Evolutionary conservation across 2,888 invertebrate genomes (phyloP).

Genomic region (Nemoura dubitans): DNA sequence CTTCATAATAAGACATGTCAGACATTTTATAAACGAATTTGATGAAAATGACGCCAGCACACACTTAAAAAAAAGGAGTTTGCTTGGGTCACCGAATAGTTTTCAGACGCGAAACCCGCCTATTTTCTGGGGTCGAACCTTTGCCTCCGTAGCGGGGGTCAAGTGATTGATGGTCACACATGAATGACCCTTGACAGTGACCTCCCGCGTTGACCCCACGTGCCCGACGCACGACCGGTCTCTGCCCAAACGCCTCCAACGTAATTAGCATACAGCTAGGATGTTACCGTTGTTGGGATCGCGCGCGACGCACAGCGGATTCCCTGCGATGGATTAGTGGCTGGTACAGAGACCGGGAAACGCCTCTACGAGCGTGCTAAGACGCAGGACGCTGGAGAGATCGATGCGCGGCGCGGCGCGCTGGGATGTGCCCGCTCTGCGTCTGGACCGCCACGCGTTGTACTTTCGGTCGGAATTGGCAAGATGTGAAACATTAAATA

Average conservation of each 20-base stretch:
- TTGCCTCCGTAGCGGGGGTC: conserved; percentile 5
- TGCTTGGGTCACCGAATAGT: neutral
- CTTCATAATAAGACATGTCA: neutral
- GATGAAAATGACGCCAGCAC: neutral
- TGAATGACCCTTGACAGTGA: conserved; percentile 16
- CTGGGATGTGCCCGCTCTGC: too few relatives aligned
- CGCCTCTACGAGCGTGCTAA: neutral
- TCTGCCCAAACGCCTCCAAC: neutral
- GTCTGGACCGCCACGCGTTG: too few relatives aligned
- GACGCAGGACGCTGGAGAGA: neutral
- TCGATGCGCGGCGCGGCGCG: too few relatives aligned
- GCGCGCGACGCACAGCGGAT: neutral
- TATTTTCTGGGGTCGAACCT: neutral
- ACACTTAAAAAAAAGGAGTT: too few relatives aligned
- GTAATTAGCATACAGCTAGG: conserved; percentile 4
- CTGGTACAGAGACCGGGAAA: neutral
- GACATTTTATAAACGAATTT: neutral
- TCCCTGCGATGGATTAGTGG: neutral
- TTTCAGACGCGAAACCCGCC: neutral
- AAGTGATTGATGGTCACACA: conserved; percentile 25
- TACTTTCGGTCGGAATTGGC: too few relatives aligned
- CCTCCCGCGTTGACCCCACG: conserved; percentile 28
- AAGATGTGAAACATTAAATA: too few relatives aligned
- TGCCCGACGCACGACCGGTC: conserved; percentile 31
- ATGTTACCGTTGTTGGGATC: neutral